These are phyloP conservation scores for Zoroaster sp. DNA, from an alignment of 53 echinoderm and acorn worm genomes.

Conservation along the genomic window DNA sequence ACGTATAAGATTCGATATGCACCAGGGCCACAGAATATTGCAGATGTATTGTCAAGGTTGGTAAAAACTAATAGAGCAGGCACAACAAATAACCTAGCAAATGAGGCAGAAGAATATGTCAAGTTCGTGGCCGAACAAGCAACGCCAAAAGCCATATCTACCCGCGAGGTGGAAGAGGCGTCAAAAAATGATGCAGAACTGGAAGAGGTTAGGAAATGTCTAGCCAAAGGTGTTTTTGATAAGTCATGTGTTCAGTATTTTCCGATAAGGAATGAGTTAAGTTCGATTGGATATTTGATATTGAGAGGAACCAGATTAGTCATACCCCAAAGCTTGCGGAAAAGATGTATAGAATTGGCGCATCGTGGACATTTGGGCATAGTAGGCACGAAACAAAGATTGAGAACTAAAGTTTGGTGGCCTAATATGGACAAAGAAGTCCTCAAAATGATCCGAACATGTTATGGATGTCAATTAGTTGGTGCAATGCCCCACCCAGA, in stretches of 20 bases:
- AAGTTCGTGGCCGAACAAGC: slow-evolving; percentile 50
- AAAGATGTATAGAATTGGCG: slow-evolving; percentile 45
- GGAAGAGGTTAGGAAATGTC: not conserved
- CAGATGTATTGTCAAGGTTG: slow-evolving; percentile 56
- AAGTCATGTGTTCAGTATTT: not conserved
- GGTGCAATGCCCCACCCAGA: slow-evolving; percentile 47
- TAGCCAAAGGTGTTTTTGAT: not conserved
- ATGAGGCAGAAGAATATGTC: slow-evolving; percentile 26
- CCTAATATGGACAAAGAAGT: slow-evolving; percentile 63
- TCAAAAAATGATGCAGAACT: slow-evolving; percentile 6
- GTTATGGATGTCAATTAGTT: slow-evolving; percentile 54
- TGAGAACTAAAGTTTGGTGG: slow-evolving; percentile 73
- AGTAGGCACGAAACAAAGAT: slow-evolving; percentile 60
- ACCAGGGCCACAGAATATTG: slow-evolving; percentile 46
- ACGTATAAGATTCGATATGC: slow-evolving; percentile 19
- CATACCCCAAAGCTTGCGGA: slow-evolving; percentile 13
- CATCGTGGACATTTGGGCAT: slow-evolving; percentile 58
- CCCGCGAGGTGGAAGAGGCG: slow-evolving; percentile 14
- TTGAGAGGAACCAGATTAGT: slow-evolving; percentile 44
- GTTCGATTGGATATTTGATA: slow-evolving; percentile 11
- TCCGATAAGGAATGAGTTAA: slow-evolving; percentile 4
- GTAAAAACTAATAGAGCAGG: not conserved
- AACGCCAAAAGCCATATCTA: slow-evolving; percentile 27
- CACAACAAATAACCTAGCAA: not conserved
- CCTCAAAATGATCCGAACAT: slow-evolving; percentile 36